phyloP scores from a whole-genome alignment of 2,797 vertebrate species.

The Mustela erminea region DNA sequence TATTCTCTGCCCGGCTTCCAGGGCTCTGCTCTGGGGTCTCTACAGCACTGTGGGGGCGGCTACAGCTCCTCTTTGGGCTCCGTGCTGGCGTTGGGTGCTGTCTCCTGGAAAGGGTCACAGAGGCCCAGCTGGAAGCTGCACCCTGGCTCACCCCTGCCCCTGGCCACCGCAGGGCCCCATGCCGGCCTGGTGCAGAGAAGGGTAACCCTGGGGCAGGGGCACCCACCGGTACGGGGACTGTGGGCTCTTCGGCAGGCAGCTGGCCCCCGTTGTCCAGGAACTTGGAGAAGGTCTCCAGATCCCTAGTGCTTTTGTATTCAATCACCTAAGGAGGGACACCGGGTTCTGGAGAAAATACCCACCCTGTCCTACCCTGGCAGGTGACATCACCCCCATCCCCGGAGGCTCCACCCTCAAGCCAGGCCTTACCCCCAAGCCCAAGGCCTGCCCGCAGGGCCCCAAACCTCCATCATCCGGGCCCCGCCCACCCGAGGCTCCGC shows the following conservation, averaged over 20 bases:
- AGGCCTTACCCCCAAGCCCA: background rate
- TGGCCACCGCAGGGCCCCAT: background rate
- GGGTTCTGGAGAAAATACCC: fast-evolving
- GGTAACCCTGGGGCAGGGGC: background rate
- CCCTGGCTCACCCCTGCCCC: background rate
- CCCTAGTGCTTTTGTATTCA: constrained; percentile 89
- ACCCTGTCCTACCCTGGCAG: fast-evolving
- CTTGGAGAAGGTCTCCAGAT: constrained; percentile 93
- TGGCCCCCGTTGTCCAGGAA: constrained; percentile 94
- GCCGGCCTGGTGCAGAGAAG: background rate
- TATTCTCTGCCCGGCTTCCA: constrained; percentile 5
- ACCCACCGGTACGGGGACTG: fast-evolving
- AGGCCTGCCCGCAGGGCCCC: too few species aligned
- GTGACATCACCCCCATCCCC: too few species aligned
- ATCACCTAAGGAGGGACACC: constrained; percentile 87
- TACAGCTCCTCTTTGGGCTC: constrained; percentile 76
- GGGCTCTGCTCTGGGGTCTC: background rate
- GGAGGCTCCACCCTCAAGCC: background rate
- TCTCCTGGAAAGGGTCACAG: constrained; percentile 78
- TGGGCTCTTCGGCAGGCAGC: constrained; percentile 86
- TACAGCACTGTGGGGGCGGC: fast-evolving
- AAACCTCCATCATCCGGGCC: background rate
- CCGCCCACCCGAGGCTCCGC: background rate
- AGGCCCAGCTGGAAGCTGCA: background rate
- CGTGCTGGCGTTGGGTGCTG: background rate